Evolutionary conservation across 92 coral and sea anemone species (phyloP), one percentile per base, ranked within the genome.

Genomic region (Epizoanthus fatuus): DNA sequence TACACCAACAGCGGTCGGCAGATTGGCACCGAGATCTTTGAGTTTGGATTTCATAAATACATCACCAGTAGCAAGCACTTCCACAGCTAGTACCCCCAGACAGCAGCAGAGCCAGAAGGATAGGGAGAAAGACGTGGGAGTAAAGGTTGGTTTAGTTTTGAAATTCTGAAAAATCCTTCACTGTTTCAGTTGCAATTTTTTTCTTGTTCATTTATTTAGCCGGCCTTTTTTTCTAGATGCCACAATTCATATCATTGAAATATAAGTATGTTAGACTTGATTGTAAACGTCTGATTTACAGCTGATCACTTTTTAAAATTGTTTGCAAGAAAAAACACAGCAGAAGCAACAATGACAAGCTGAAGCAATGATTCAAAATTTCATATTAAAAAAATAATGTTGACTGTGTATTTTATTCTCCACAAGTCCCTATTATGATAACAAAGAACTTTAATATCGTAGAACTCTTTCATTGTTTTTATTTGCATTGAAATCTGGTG

Each of bases 21-120:
- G 17, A 56, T 56, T 56, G 62, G 20, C 62, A 56, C 62, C 62
- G 20, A 56, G 62, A 56, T 44, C 49, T 44, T 44, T 44, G 49
- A 44, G 49, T 44, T 44, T 44, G 49, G 49, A 44, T 56, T 56
- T 56, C 62, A 56, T 56, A 56, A 56, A 56, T 56, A 56, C 19
- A 56, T 56, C 62, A 56, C 49, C 49, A 44, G 49, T 44, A 44
- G 17, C 62, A 14, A 14, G 62, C 62, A n/a, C 62, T n/a, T 14
- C n/a, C 6, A 56, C 62, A n/a, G 20, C 62, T 55, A 55, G 60
- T 55, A 55, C 60, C 62, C 19, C 62, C 17, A 56, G 62, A 56
- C 62, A 56, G 62, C 62, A 56, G 62, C 62, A 56, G n/a, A 56
- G 62, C 62, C 20, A 56, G 62, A 56, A 56, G 62, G 62, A 56